Evolutionary conservation across 2,888 invertebrate species (phyloP), one percentile per base, ranked within the genome.

Genomic region (Dascillus cervinus): DNA sequence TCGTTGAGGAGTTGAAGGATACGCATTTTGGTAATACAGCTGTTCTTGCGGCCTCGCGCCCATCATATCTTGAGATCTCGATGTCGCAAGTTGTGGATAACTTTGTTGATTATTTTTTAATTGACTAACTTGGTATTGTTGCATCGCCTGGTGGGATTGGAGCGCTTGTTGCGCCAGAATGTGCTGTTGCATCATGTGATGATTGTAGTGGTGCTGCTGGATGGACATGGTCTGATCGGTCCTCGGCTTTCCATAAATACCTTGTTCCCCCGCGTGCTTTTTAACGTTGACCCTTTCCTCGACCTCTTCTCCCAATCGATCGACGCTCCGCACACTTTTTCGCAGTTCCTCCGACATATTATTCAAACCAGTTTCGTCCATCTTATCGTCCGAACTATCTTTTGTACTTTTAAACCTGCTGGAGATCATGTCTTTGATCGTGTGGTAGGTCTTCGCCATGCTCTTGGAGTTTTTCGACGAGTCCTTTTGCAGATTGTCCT

Each of bases 391-490:
- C 31, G 63, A 60, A 36, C 66, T 70, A 13, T 74, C 75, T 32
- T 67, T 70, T 22, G 73, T 75, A 47, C 71, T 77, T 50, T 81
- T 81, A 59, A 86, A 85, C 52, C 80, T 75, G 58, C 80, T 83
- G 11, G 84, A 84, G 55, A 86, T 83, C 72, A 86, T 82, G 52
- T 85, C 85, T 68, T 84, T 85, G 39, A 86, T 73, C 3, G 85
- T 83, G 58, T 86, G 81, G 55, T 85, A 85, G 0, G 85, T 85
- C 63, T 83, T 81, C 24, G 80, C 77, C 35, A 82, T 75, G n/a
- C 81, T 75, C 58, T 81, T 78, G 25, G 70, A 66, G 32, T 67
- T 71, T 58, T 74, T 73, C 0, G 67, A 71, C 1, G 71, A 67
- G 46, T 75, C 74, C 39, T 60, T 56, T 52, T 69, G 68, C 9